A percentile compares a stretch with the other conserved stretches of the same genome.
Evolutionary conservation across 2,888 invertebrate species (phyloP).

Genomic region (Melanostoma scalare): DNA sequence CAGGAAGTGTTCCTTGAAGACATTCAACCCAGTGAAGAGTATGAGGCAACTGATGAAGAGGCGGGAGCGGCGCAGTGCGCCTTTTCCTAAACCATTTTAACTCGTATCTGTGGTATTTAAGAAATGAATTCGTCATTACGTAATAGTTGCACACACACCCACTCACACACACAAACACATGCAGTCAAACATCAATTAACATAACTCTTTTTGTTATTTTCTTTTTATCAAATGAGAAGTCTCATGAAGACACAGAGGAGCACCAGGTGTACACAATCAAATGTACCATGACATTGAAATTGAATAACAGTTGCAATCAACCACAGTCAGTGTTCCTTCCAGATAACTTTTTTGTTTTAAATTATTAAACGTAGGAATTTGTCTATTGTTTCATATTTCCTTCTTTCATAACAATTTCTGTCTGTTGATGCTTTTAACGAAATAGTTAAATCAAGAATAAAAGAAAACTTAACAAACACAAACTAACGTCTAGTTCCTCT

Average conservation of each 20-base stretch:
- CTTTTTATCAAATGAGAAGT: slow-evolving; percentile 16
- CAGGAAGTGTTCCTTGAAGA: slow-evolving; percentile 93
- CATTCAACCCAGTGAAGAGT: slow-evolving; percentile 86
- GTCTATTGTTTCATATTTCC: slow-evolving; percentile 25
- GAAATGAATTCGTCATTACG: slow-evolving; percentile 26
- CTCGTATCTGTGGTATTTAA: slow-evolving; percentile 56
- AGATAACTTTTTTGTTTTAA: no score
- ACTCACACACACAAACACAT: slow-evolving; percentile 13
- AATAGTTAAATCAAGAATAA: slow-evolving; percentile 32
- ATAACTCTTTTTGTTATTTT: slow-evolving; percentile 24
- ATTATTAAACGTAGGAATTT: neutral
- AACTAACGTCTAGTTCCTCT: slow-evolving; percentile 27
- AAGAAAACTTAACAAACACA: neutral
- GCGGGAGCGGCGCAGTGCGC: slow-evolving; percentile 73
- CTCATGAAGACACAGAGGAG: neutral
- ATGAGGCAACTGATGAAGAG: slow-evolving; percentile 74
- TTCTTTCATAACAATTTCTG: slow-evolving; percentile 7
- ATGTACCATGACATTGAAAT: slow-evolving; percentile 28
- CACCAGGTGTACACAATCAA: no score
- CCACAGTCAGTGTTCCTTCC: no score
- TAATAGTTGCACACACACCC: slow-evolving; percentile 27
- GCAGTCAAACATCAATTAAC: slow-evolving; percentile 28
- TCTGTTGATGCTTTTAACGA: slow-evolving; percentile 28
- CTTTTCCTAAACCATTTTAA: slow-evolving; percentile 35
- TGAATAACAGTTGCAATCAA: no score